phyloP scores from a whole-genome alignment of 2,113 vertebrate species.

The Bos indicus region DNA sequence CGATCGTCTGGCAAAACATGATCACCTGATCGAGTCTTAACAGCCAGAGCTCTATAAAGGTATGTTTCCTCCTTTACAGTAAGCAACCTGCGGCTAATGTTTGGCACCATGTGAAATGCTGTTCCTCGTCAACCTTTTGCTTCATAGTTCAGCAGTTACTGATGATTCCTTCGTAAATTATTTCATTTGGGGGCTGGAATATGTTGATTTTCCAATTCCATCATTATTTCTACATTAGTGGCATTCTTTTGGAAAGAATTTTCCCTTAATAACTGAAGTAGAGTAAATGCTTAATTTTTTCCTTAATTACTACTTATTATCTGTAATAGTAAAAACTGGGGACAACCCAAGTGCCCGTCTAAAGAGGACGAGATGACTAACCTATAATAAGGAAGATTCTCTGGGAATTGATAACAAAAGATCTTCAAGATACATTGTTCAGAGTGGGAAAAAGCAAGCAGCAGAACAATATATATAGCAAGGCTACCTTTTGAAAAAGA shows the following conservation, averaged over 20 bases:
- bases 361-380: neutral
- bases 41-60: neutral
- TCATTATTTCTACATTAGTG: neutral
- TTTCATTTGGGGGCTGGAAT: neutral
- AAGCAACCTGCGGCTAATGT: neutral
- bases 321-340: neutral
- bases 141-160: neutral
- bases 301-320: neutral
- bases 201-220: neutral
- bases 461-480: neutral
- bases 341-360: neutral
- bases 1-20: neutral
- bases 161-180: neutral
- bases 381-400: neutral
- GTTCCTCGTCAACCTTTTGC: neutral
- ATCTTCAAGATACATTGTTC: neutral
- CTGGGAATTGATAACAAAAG: neutral
- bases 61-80: neutral
- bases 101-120: neutral
- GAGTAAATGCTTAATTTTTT: neutral
- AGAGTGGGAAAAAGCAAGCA: neutral
- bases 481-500: neutral
- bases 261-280: neutral
- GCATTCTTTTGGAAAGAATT: slow-evolving; percentile 7
- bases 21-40: neutral